phyloP scores from a whole-genome alignment of 2,113 vertebrate species.

The Melanerpes formicivorus region DNA sequence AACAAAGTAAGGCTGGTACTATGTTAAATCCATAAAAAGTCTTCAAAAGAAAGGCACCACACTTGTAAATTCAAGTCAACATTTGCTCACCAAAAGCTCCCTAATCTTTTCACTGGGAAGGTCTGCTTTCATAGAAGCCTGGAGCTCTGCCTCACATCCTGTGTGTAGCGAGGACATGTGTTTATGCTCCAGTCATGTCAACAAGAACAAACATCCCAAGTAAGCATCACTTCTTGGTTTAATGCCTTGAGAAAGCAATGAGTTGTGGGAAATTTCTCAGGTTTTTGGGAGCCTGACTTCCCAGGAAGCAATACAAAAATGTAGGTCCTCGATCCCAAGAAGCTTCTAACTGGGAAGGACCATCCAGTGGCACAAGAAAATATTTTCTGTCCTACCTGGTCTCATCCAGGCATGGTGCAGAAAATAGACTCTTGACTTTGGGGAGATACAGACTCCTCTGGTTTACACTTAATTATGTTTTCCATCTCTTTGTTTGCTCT shows the following conservation, averaged over 20 bases:
- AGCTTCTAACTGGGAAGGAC: background rate
- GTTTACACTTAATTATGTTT: background rate
- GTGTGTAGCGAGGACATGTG: background rate
- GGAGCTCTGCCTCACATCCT: background rate
- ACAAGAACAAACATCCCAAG: slow-evolving; percentile 7
- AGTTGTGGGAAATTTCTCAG: slow-evolving; percentile 38
- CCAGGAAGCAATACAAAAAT: background rate
- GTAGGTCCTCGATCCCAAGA: background rate
- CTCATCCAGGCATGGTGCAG: fast-evolving
- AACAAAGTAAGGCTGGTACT: background rate
- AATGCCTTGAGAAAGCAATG: background rate
- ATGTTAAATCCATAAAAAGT: background rate
- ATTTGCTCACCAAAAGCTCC: background rate
- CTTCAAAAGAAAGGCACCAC: background rate
- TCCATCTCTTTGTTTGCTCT: background rate
- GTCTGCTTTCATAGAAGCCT: background rate
- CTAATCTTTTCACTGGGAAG: background rate
- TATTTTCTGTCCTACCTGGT: background rate
- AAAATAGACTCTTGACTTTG: background rate
- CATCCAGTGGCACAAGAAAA: background rate
- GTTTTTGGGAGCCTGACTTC: background rate
- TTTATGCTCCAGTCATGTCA: slow-evolving; percentile 16
- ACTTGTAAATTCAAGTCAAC: background rate
- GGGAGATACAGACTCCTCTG: background rate
- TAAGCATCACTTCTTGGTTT: background rate